A percentile compares a stretch with the other conserved stretches of the same genome.
phyloP scores from a whole-genome alignment of 2,797 vertebrate species.

The Clamator glandarius region DNA sequence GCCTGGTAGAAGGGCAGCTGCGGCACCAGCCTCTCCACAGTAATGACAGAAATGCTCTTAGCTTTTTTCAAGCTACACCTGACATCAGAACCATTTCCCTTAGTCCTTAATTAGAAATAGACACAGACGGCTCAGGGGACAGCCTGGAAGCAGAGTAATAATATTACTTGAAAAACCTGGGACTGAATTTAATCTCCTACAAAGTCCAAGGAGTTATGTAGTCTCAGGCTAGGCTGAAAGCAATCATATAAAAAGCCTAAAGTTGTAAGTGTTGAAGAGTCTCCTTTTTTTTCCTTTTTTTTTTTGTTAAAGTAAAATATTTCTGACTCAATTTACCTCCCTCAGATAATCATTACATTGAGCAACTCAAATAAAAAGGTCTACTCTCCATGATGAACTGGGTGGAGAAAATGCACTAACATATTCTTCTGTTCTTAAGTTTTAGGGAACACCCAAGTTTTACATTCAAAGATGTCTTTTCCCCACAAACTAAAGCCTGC shows the following conservation, averaged over 20 bases:
- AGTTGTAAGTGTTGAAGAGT: neutral
- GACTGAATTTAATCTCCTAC: conserved; percentile 54
- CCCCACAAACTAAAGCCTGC: neutral
- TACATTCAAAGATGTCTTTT: neutral
- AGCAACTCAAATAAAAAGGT: neutral
- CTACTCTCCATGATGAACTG: neutral
- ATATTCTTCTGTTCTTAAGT: neutral
- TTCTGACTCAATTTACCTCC: neutral
- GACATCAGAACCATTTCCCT: neutral
- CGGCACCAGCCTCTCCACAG: neutral
- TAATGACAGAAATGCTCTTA: neutral
- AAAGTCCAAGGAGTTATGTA: conserved; percentile 38
- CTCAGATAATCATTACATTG: neutral
- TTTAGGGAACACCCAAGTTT: neutral
- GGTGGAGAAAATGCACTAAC: neutral
- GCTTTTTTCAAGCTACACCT: neutral
- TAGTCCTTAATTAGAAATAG: conserved; percentile 61
- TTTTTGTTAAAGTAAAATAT: neutral
- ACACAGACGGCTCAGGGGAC: conserved; percentile 13
- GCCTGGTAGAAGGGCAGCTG: neutral
- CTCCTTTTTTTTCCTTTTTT: neutral
- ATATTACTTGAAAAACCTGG: conserved; percentile 35
- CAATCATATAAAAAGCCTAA: conserved; percentile 25
- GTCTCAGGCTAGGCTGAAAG: conserved; percentile 17
- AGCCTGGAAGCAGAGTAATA: conserved; percentile 44